Evolutionary conservation across 1,140 invertebrate genomes (phyloP).

Genomic region (Trissolcus basalis): DNA sequence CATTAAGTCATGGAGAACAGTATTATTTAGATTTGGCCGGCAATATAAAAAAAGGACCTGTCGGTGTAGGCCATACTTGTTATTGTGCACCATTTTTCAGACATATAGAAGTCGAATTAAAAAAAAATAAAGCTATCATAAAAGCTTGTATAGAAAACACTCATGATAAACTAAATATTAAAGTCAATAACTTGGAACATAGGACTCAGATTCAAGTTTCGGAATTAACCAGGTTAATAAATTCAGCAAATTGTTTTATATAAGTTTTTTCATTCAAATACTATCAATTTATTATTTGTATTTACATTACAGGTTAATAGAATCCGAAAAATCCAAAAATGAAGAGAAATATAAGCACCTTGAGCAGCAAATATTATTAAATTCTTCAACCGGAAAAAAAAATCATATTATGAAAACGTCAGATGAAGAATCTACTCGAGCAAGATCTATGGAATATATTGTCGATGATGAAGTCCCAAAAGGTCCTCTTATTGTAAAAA

Average conservation of each 20-base stretch:
- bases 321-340: constrained; percentile 80
- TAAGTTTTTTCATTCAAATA: no score
- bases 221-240: constrained; percentile 78
- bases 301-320: constrained; percentile 75
- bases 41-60: constrained; percentile 95
- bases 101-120: constrained; percentile 90
- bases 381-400: constrained; percentile 78
- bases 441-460: constrained; percentile 69
- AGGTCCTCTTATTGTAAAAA: neutral
- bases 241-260: no score
- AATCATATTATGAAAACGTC: constrained; percentile 68
- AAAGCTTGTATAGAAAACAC: constrained; percentile 89
- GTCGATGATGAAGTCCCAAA: constrained; percentile 71
- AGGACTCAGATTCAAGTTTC: constrained; percentile 86
- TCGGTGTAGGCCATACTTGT: constrained; percentile 91
- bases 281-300: no score
- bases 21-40: constrained; percentile 97
- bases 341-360: constrained; percentile 81
- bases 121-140: constrained; percentile 89
- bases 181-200: constrained; percentile 88
- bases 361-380: constrained; percentile 80
- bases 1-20: constrained; percentile 91
- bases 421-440: neutral
- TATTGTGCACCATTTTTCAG: constrained; percentile 89
- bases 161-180: constrained; percentile 86